Evolutionary conservation across 2,888 invertebrate genomes (phyloP).

Genomic region (Phyllotreta striolata): DNA sequence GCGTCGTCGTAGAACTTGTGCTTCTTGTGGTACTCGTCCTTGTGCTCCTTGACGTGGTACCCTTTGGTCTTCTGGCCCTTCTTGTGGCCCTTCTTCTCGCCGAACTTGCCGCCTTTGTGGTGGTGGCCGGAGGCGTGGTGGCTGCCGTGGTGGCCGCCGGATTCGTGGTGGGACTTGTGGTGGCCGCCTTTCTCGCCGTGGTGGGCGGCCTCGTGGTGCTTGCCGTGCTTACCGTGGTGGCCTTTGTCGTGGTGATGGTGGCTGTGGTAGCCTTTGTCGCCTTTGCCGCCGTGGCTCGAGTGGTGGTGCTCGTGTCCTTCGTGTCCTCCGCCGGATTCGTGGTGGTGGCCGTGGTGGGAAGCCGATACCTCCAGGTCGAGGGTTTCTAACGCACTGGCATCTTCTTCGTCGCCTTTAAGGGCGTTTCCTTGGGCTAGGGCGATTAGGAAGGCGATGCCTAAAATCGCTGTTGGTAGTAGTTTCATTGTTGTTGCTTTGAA

Average conservation of each 20-base stretch:
- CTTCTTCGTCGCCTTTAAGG: slow-evolving; percentile 32
- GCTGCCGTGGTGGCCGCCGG: slow-evolving; percentile 76
- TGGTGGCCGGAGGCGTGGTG: slow-evolving; percentile 81
- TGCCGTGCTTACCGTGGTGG: slow-evolving; percentile 78
- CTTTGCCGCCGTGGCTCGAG: slow-evolving; percentile 76
- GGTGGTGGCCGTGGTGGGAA: slow-evolving; percentile 61
- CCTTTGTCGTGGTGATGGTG: slow-evolving; percentile 82
- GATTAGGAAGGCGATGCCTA: slow-evolving; percentile 46
- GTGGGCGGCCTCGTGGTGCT: slow-evolving; percentile 80
- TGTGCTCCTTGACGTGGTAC: slow-evolving; percentile 85
- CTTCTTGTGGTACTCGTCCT: slow-evolving; percentile 87
- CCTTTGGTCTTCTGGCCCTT: slow-evolving; percentile 86
- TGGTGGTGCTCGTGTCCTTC: slow-evolving; percentile 74
- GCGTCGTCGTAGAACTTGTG: slow-evolving; percentile 90
- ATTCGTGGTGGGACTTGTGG: slow-evolving; percentile 82
- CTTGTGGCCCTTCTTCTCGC: slow-evolving; percentile 84
- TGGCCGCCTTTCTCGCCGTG: slow-evolving; percentile 81
- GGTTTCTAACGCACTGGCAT: neutral
- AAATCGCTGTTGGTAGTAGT: slow-evolving; percentile 51
- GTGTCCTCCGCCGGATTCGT: slow-evolving; percentile 74
- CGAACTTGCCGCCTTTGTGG: slow-evolving; percentile 81
- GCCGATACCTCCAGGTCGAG: slow-evolving; percentile 63
- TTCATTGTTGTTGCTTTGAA: slow-evolving; percentile 49
- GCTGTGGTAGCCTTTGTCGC: slow-evolving; percentile 78
- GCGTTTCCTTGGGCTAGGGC: slow-evolving; percentile 43